Evolutionary conservation across 1,140 invertebrate species (phyloP).

Genomic region (Spodoptera frugiperda): DNA sequence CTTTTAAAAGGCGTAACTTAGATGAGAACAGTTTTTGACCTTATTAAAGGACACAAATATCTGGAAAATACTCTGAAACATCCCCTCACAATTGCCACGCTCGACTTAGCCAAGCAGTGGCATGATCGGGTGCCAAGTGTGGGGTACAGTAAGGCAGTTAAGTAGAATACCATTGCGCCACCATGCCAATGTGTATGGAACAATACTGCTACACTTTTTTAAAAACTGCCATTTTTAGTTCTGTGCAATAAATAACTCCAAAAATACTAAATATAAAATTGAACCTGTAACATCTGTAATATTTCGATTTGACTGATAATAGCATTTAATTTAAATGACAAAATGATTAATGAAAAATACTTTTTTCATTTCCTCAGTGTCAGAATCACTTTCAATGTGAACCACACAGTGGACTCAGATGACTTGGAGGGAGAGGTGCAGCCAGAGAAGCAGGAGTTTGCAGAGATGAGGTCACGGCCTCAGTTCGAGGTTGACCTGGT

Average conservation of each 20-base stretch:
- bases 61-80: background rate
- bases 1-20: too few relatives aligned
- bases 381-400: slow-evolving; percentile 95
- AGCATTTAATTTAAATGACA: too few relatives aligned
- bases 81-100: slow-evolving; percentile 47
- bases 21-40: too few relatives aligned
- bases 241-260: too few relatives aligned
- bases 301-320: too few relatives aligned
- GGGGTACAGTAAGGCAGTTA: slow-evolving; percentile 36
- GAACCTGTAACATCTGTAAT: too few relatives aligned
- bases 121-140: slow-evolving; percentile 40
- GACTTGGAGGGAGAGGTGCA: slow-evolving; percentile 89
- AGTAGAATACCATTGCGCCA: slow-evolving; percentile 37
- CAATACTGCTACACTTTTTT: slow-evolving; percentile 36
- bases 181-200: slow-evolving; percentile 35
- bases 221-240: too few relatives aligned
- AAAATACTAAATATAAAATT: too few relatives aligned
- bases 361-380: slow-evolving; percentile 60
- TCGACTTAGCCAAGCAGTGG: slow-evolving; percentile 6
- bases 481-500: slow-evolving; percentile 94
- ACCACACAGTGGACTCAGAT: slow-evolving; percentile 94
- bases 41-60: background rate
- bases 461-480: slow-evolving; percentile 95
- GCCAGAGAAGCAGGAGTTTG: slow-evolving; percentile 89
- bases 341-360: too few relatives aligned